phyloP scores from a whole-genome alignment of 1,140 invertebrate genomes.

The Temnothorax longispinosus region DNA sequence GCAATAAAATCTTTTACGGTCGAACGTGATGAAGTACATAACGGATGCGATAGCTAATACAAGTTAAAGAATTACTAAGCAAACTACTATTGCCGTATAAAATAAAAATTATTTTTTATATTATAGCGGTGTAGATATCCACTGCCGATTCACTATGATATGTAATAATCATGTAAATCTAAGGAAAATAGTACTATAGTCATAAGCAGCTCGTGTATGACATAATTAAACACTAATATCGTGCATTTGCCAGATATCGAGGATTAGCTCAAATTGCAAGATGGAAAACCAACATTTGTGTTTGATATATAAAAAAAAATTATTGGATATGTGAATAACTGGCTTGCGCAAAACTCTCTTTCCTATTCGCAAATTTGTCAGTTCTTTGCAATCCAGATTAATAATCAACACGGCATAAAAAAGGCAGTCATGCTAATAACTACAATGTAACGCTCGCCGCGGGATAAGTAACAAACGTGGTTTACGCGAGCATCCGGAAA shows the following conservation, averaged over 20 bases:
- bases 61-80: neutral
- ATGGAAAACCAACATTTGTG: constrained; percentile 42
- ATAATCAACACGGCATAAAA: neutral
- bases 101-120: constrained; percentile 9
- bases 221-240: constrained; percentile 36
- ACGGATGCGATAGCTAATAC: neutral
- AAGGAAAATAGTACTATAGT: neutral
- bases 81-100: neutral
- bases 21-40: neutral
- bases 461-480: constrained; percentile 14
- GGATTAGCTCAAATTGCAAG: constrained; percentile 18
- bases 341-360: neutral
- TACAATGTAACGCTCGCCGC: neutral
- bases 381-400: neutral
- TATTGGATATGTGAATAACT: neutral
- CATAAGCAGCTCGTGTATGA: neutral
- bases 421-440: neutral
- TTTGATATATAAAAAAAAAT: neutral
- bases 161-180: constrained; percentile 31
- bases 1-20: constrained; percentile 29
- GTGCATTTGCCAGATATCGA: constrained; percentile 15
- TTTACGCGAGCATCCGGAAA: constrained; percentile 19
- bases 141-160: neutral
- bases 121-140: neutral
- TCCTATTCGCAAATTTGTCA: neutral